A percentile compares a stretch with the other conserved stretches of the same genome.
Conservation (phyloP, 2,113 vertebrate species). For the Tympanuchus pallidicinctus region DNA sequence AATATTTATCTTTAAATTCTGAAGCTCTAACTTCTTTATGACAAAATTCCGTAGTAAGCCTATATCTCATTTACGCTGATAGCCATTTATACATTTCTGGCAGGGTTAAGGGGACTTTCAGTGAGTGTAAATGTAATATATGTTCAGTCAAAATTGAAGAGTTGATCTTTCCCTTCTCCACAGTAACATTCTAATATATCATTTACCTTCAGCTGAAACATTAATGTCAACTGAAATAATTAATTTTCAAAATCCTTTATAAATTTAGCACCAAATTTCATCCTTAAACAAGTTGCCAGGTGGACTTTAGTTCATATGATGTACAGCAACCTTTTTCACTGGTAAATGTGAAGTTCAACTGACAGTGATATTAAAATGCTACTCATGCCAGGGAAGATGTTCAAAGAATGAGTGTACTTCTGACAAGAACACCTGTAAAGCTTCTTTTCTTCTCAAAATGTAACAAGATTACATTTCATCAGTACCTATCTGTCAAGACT, state of each 20-base stretch:
- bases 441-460: slow-evolving; percentile 8
- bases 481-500: neutral
- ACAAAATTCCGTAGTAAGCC: neutral
- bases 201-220: slow-evolving; percentile 49
- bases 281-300: neutral
- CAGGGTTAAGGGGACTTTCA: neutral
- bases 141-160: slow-evolving; percentile 1
- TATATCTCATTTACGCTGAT: neutral
- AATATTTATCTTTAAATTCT: neutral
- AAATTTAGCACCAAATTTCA: slow-evolving; percentile 23
- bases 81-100: neutral
- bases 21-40: neutral
- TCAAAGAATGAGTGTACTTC: neutral
- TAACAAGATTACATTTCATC: slow-evolving; percentile 34
- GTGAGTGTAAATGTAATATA: slow-evolving; percentile 31
- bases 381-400: neutral
- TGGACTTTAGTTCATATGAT: slow-evolving; percentile 46
- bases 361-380: slow-evolving; percentile 53
- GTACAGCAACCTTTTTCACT: slow-evolving; percentile 50
- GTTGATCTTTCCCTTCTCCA: neutral
- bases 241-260: slow-evolving; percentile 38
- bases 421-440: slow-evolving; percentile 7
- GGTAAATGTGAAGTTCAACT: slow-evolving; percentile 26
- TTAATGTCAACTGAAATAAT: slow-evolving; percentile 48
- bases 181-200: slow-evolving; percentile 41